phyloP scores from a whole-genome alignment of 2,113 vertebrate genomes.

The Tragelaphus imberbis region DNA sequence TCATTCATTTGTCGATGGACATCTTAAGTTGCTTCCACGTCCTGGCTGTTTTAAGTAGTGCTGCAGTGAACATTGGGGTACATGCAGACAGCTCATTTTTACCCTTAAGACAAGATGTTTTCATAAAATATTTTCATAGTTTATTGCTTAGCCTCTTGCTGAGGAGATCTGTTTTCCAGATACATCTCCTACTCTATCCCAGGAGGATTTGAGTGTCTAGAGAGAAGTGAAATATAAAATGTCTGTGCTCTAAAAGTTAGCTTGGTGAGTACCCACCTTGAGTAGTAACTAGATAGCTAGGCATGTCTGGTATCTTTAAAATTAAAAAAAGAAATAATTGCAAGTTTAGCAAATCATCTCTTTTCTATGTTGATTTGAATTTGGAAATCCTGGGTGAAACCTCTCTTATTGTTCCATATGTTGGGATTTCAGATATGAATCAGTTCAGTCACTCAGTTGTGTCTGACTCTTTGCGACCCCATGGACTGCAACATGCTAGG shows the following conservation, averaged over 20 bases:
- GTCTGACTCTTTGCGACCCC: neutral
- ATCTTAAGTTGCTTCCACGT: neutral
- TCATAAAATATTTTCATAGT: neutral
- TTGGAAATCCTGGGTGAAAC: neutral
- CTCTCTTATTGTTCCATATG: neutral
- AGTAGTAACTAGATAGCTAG: neutral
- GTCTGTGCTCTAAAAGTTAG: neutral
- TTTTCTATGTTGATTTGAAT: slow-evolving; percentile 26
- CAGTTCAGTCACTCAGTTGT: neutral
- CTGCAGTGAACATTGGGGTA: neutral
- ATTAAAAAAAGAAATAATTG: neutral
- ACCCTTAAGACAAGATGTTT: neutral
- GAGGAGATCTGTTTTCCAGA: neutral
- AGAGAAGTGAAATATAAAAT: slow-evolving; percentile 4
- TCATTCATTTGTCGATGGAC: neutral
- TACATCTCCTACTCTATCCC: neutral
- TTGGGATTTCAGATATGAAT: slow-evolving; percentile 21
- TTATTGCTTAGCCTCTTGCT: neutral
- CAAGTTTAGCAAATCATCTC: neutral
- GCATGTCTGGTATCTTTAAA: neutral
- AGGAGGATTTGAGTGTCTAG: slow-evolving; percentile 3
- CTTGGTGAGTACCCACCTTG: neutral
- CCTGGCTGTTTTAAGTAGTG: neutral
- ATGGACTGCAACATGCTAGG: neutral
- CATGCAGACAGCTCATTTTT: neutral